Percentiles rank a stretch among this genome's conserved stretches.
phyloP scores from a whole-genome alignment of 2,888 invertebrate genomes.

The Lycaena phlaeas region DNA sequence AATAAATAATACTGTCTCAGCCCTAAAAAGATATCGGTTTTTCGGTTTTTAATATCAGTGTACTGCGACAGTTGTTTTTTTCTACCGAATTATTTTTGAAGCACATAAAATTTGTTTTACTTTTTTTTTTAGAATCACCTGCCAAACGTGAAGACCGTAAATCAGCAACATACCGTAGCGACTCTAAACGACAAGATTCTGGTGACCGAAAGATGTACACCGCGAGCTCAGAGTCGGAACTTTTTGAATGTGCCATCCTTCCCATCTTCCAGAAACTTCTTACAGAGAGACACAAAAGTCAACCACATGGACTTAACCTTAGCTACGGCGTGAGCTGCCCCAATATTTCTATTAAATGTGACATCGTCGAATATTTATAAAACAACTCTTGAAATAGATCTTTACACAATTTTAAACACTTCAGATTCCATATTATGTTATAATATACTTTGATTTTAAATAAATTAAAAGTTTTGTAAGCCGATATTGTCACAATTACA shows the following conservation, averaged over 20 bases:
- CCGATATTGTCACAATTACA: too few relatives aligned
- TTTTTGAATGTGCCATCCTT: conserved; percentile 87
- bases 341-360: conserved; percentile 95
- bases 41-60: background rate
- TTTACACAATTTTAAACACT: too few relatives aligned
- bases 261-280: conserved; percentile 94
- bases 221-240: conserved; percentile 87
- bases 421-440: too few relatives aligned
- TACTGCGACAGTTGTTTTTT: too few relatives aligned
- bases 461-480: too few relatives aligned
- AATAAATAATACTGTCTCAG: too few relatives aligned
- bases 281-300: conserved; percentile 84
- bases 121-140: conserved; percentile 40
- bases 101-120: too few relatives aligned
- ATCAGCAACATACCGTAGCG: conserved; percentile 62
- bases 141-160: conserved; percentile 61
- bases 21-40: too few relatives aligned
- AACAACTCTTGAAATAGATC: conserved; percentile 2
- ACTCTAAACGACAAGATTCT: conserved; percentile 56
- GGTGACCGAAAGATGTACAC: conserved; percentile 77
- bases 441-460: too few relatives aligned
- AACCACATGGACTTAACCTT: conserved; percentile 77
- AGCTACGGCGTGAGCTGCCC: conserved; percentile 90
- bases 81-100: too few relatives aligned
- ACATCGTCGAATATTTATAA: conserved; percentile 94